Percentiles rank a stretch among this genome's conserved stretches.
These are phyloP conservation scores for Ptychoptera contaminata DNA, from an alignment of 2,888 invertebrate genomes.

Conservation along the genomic window DNA sequence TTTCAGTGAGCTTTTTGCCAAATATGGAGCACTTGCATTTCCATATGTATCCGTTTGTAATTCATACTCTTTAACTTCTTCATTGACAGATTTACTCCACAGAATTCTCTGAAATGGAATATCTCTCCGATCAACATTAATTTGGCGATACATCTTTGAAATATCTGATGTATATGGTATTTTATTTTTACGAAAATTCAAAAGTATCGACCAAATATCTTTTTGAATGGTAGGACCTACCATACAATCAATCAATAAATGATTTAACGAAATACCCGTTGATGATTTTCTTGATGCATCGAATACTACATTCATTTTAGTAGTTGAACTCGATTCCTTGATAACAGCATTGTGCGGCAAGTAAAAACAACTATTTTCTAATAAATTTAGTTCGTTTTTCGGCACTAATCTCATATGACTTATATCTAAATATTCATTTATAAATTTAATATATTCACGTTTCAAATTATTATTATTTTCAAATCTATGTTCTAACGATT, in stretches of 20 bases:
- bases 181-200: not conserved
- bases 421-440: constrained; percentile 3
- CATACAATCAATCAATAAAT: not conserved
- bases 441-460: constrained; percentile 6
- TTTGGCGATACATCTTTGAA: constrained; percentile 6
- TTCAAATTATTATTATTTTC: too few species aligned
- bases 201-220: not conserved
- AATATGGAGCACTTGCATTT: constrained; percentile 2
- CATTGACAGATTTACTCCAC: constrained; percentile 1
- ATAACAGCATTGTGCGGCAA: not conserved
- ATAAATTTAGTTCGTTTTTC: too few species aligned
- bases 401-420: constrained; percentile 5
- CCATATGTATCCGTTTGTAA: constrained; percentile 5
- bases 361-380: too few species aligned
- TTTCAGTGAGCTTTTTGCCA: constrained; percentile 3
- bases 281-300: not conserved
- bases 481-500: too few species aligned
- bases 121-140: not conserved
- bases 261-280: constrained; percentile 3
- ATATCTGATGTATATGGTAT: constrained; percentile 8
- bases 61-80: not conserved
- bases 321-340: not conserved
- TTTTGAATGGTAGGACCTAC: constrained; percentile 2
- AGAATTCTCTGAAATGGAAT: constrained; percentile 2
- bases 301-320: constrained; percentile 3